Base-by-base conservation (phyloP, 2,888 invertebrate species). In the Himalopsyche anomala region DNA sequence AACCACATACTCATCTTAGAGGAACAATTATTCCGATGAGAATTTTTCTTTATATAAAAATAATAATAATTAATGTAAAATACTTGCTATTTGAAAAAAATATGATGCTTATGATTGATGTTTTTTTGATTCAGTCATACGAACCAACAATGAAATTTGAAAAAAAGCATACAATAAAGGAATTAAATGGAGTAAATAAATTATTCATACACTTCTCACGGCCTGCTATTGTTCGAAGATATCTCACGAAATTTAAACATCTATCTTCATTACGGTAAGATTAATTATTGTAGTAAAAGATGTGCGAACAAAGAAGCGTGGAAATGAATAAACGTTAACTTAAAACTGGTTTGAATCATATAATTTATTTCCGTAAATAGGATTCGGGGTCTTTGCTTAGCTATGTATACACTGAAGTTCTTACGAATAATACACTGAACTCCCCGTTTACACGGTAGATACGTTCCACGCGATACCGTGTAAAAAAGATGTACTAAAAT, bases 381-480 rank as follows among this genome's bases (percentile, higher is more conserved):
- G 5, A 12, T 36, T 74, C 5, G 38, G 6, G 12, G 36, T 38
- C 74, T 36, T 74, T 74, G 38, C 74, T 74, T 38, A 90, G 91
- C 91, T 91, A 28, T 28, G 28, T 28, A 90, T 91, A 92, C 91
- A 92, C 91, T 91, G 92, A 91, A 93, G 92, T 92, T 51, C 51
- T 51, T 12, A 51, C 4, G 51, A 51, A 51, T 15, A 51, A 51
- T 51, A 15, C 15, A 15, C 15, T 28, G 28, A 28, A 28, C 28
- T 28, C 28, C 28, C 28, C 28, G 2, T 28, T 28, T 28, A 28
- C 28, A 28, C 28, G 28, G 28, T 28, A 28, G 28, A 28, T 28
- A 28, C 28, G 28, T 28, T 28, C 28, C 28, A 28, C 28, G 28
- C 28, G 28, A 28, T 28, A 28, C 28, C 28, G 28, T 28, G 28